A percentile compares a stretch with the other conserved stretches of the same genome.
Conservation (phyloP, 2,113 vertebrate genomes). For the Illadopsis cleaveri region DNA sequence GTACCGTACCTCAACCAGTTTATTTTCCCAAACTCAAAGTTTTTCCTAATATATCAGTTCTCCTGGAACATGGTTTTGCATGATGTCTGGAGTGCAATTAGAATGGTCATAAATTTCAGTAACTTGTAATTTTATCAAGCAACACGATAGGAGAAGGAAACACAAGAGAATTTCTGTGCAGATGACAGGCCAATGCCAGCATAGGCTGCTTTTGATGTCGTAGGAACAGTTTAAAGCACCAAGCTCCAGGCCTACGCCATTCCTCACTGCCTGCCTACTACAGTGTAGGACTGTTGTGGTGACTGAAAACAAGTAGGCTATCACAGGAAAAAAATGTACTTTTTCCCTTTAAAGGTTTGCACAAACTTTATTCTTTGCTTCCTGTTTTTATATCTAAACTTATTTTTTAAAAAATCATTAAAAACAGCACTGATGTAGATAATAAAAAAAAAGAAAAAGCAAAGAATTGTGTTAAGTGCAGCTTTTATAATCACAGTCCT, state of each 20-base stretch:
- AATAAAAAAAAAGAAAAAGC: slow-evolving; percentile 34
- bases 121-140: not conserved
- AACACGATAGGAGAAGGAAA: not conserved
- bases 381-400: not conserved
- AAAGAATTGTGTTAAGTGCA: slow-evolving; percentile 70
- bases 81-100: not conserved
- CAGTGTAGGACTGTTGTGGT: not conserved
- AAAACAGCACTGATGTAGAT: slow-evolving; percentile 16
- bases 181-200: not conserved
- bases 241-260: not conserved
- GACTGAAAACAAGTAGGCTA: not conserved
- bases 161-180: not conserved
- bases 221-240: not conserved
- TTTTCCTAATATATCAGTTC: not conserved
- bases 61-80: not conserved
- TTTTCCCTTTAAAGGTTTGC: not conserved
- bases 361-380: slow-evolving; percentile 56
- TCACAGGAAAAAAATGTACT: not conserved
- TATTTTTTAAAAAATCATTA: not conserved
- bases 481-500: slow-evolving; percentile 71
- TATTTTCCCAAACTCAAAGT: not conserved
- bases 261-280: not conserved
- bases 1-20: not conserved
- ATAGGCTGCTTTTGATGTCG: not conserved
- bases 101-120: not conserved